Evolutionary conservation across 2,797 vertebrate genomes (phyloP).

Genomic region (Argentina silus): DNA sequence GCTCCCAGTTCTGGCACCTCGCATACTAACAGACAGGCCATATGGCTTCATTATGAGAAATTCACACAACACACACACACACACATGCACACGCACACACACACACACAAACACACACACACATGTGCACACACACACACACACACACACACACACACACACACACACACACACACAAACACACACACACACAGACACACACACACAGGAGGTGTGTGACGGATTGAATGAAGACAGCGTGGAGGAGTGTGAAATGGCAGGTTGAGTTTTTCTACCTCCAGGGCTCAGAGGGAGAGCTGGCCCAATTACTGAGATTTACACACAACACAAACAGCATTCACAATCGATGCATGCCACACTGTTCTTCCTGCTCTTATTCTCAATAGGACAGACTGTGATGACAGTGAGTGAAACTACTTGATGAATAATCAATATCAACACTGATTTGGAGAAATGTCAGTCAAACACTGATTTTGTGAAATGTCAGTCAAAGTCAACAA

Average conservation of each 20-base stretch:
- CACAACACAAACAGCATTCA: conserved; percentile 40
- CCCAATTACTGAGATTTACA: conserved; percentile 68
- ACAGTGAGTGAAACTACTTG: neutral
- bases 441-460: no score
- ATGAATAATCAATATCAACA: neutral
- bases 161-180: neutral
- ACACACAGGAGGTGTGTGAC: conserved; percentile 52
- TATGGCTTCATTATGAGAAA: conserved; percentile 78
- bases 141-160: conserved; percentile 17
- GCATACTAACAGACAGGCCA: conserved; percentile 72
- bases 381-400: neutral
- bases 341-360: conserved; percentile 11
- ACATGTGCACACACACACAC: neutral
- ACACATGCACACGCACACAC: conserved; percentile 26
- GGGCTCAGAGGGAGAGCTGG: conserved; percentile 48
- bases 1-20: conserved; percentile 67
- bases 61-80: conserved; percentile 45
- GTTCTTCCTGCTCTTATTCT: conserved; percentile 9
- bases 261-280: conserved; percentile 62
- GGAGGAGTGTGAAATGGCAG: conserved; percentile 62
- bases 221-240: conserved; percentile 62
- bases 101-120: conserved; percentile 29
- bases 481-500: no score
- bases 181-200: neutral
- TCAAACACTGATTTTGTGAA: no score